These are phyloP conservation scores for Diaphora mendica DNA, from an alignment of 2,888 invertebrate species.

Conservation along the genomic window DNA sequence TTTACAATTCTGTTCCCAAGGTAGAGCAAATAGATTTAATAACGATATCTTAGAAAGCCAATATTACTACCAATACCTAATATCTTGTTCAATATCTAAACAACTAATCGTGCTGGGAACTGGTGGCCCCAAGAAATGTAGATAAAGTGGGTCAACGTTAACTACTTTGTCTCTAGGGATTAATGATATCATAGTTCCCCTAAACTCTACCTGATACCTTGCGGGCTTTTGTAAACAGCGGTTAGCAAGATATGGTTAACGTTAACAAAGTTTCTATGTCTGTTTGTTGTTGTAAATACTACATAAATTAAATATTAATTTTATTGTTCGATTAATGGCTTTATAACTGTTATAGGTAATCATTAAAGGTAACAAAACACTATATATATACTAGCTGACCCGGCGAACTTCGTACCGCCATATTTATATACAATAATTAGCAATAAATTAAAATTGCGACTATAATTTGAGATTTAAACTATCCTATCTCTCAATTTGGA, in stretches of 20 bases:
- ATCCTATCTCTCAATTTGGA: too few species aligned
- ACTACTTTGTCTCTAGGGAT: constrained; percentile 73
- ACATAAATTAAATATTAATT: constrained; percentile 38
- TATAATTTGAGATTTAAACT: too few species aligned
- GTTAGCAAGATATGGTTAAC: constrained; percentile 45
- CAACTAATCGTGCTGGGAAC: constrained; percentile 58
- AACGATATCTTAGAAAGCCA: neutral
- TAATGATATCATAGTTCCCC: constrained; percentile 68
- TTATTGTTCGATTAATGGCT: constrained; percentile 1
- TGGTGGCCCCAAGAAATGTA: constrained; percentile 60
- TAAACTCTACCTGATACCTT: constrained; percentile 60
- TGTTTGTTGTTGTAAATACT: constrained; percentile 40
- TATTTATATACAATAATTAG: too few species aligned
- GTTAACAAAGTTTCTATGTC: constrained; percentile 46
- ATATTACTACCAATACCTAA: constrained; percentile 43
- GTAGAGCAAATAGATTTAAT: neutral
- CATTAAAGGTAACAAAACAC: too few species aligned
- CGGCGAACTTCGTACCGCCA: too few species aligned
- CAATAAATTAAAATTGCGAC: too few species aligned
- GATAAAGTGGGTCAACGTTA: constrained; percentile 78
- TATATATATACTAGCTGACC: too few species aligned
- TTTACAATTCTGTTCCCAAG: neutral
- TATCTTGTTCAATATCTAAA: constrained; percentile 55
- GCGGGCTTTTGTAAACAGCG: constrained; percentile 51
- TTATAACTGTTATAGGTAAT: neutral